A percentile compares a stretch with the other conserved stretches of the same genome.
These are phyloP conservation scores for Phyllotreta striolata DNA, from an alignment of 2,888 invertebrate genomes.

Conservation along the genomic window DNA sequence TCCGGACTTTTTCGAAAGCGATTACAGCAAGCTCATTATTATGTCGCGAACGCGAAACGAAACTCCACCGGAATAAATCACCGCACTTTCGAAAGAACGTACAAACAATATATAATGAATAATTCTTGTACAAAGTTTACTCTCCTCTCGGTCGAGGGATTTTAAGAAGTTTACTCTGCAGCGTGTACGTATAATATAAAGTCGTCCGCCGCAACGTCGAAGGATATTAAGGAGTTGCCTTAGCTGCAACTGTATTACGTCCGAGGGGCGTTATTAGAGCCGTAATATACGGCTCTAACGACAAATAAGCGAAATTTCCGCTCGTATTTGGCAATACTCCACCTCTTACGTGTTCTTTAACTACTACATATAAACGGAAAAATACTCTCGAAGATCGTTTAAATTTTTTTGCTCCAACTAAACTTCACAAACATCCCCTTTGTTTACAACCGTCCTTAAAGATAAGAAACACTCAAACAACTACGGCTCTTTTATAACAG, in stretches of 20 bases:
- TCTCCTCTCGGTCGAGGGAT: constrained; percentile 15
- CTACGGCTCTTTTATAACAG: too few relatives aligned
- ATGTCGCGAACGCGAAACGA: constrained; percentile 10
- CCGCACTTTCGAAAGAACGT: constrained; percentile 20
- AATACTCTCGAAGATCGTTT: too few relatives aligned
- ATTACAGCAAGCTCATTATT: constrained; percentile 21
- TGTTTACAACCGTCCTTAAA: too few relatives aligned
- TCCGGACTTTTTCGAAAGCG: constrained; percentile 11
- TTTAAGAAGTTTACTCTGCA: constrained; percentile 20
- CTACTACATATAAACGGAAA: too few relatives aligned
- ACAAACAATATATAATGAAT: constrained; percentile 24
- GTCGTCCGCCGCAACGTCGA: constrained; percentile 17
- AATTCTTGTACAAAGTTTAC: constrained; percentile 22
- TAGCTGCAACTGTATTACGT: constrained; percentile 18
- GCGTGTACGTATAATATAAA: constrained; percentile 1
- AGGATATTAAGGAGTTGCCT: constrained; percentile 18
- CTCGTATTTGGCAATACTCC: too few relatives aligned
- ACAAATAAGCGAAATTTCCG: too few relatives aligned
- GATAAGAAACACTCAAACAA: too few relatives aligned
- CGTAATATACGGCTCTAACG: constrained; percentile 2
- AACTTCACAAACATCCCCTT: too few relatives aligned
- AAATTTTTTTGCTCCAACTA: too few relatives aligned
- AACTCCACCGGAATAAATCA: constrained; percentile 19
- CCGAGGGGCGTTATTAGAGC: constrained; percentile 17
- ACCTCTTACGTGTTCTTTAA: too few relatives aligned